phyloP scores from a whole-genome alignment of 2,113 vertebrate genomes.

The Cyprinodon variegatus region DNA sequence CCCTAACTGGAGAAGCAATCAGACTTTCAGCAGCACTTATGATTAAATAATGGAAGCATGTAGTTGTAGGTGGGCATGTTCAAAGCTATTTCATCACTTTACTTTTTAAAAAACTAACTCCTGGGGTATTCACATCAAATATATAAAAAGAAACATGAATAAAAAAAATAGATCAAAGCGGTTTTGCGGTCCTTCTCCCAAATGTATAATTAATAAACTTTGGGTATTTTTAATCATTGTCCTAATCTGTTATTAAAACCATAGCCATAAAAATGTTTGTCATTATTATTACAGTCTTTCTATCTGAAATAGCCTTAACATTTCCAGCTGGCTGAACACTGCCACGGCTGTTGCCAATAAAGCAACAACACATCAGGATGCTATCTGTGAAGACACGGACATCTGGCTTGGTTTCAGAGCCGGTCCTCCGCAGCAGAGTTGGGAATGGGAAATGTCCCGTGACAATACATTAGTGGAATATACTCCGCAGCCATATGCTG shows the following conservation, averaged over 20 bases:
- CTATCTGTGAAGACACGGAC: constrained; percentile 58
- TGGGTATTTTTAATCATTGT: constrained; percentile 58
- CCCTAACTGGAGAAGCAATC: constrained; percentile 13
- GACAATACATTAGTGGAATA: constrained; percentile 66
- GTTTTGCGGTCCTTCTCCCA: constrained; percentile 33
- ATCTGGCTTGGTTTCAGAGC: constrained; percentile 73
- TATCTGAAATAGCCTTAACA: constrained; percentile 35
- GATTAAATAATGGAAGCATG: constrained; percentile 49
- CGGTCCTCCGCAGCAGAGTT: constrained; percentile 35
- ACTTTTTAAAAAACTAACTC: constrained; percentile 30
- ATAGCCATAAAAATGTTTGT: constrained; percentile 46
- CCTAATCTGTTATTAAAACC: constrained; percentile 65
- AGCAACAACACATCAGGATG: constrained; percentile 55
- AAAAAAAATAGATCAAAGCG: constrained; percentile 46
- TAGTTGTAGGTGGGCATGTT: constrained; percentile 52
- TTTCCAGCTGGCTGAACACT: constrained; percentile 40
- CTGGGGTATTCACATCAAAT: constrained; percentile 24
- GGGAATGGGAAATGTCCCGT: constrained; percentile 44
- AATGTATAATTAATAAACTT: constrained; percentile 53
- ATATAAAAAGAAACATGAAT: constrained; percentile 1
- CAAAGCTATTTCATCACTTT: constrained; percentile 61
- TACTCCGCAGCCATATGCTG: constrained; percentile 72
- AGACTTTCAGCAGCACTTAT: constrained; percentile 40
- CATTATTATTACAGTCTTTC: constrained; percentile 48
- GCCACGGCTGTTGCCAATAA: constrained; percentile 41